Percentiles rank a stretch among this genome's conserved stretches.
Evolutionary conservation across 2,888 invertebrate genomes (phyloP).

Genomic region (Eubasilissa splendida): DNA sequence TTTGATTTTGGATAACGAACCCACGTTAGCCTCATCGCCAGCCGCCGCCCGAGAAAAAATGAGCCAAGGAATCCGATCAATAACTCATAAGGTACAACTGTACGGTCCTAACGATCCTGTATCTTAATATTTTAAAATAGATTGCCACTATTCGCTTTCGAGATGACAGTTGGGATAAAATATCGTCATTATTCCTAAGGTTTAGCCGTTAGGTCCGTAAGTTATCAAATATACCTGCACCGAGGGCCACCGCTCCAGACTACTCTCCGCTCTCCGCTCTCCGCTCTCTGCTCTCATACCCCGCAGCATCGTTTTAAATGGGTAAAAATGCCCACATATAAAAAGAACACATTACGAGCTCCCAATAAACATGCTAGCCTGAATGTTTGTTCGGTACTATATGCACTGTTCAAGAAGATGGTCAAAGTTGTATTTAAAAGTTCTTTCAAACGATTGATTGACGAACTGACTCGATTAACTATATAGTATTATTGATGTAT

Average conservation of each 20-base stretch:
- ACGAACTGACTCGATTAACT: too few relatives aligned
- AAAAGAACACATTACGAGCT: conserved; percentile 38
- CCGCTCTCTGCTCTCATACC: background rate
- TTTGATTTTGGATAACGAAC: conserved; percentile 23
- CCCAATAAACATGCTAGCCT: conserved; percentile 32
- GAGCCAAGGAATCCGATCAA: conserved; percentile 38
- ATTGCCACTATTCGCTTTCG: conserved; percentile 57
- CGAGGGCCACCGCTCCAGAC: conserved; percentile 1
- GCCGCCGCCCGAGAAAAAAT: conserved; percentile 18
- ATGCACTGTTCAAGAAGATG: too few relatives aligned
- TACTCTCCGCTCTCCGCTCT: background rate
- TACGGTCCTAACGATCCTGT: conserved; percentile 51
- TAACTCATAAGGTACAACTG: conserved; percentile 52
- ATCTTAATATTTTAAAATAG: conserved; percentile 58
- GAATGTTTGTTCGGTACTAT: background rate
- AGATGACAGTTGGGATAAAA: conserved; percentile 58
- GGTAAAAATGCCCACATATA: conserved; percentile 40
- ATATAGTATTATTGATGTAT: too few relatives aligned
- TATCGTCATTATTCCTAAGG: conserved; percentile 55
- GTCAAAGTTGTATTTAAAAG: too few relatives aligned
- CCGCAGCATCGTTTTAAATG: conserved; percentile 44
- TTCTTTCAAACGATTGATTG: too few relatives aligned
- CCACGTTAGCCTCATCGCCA: background rate
- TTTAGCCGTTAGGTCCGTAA: conserved; percentile 49
- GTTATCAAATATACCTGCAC: conserved; percentile 43